Conservation (phyloP, 2,113 vertebrate genomes). For the Pagrus major region DNA sequence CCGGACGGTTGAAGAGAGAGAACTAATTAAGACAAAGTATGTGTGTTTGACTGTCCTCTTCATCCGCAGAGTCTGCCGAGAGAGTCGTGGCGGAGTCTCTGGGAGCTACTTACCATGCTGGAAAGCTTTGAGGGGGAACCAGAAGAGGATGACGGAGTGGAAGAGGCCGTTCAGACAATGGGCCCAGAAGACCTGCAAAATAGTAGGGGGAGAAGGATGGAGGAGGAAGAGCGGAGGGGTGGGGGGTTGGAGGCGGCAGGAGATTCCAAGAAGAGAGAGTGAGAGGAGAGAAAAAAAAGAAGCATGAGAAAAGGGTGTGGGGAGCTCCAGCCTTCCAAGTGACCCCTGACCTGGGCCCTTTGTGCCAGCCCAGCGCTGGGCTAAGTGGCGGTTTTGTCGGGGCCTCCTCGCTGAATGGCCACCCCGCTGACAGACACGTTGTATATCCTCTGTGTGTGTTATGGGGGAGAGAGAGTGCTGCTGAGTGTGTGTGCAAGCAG, state of each 20-base stretch:
- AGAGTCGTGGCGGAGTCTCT: conserved; percentile 58
- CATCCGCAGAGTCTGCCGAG: conserved; percentile 39
- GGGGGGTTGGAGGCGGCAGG: conserved; percentile 48
- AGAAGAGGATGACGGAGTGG: conserved; percentile 99
- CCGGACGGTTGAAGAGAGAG: conserved; percentile 70
- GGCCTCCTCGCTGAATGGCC: conserved; percentile 88
- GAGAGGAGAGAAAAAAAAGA: conserved; percentile 81
- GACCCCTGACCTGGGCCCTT: conserved; percentile 93
- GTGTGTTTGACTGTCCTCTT: conserved; percentile 70
- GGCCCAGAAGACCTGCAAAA: conserved; percentile 98
- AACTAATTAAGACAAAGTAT: conserved; percentile 80
- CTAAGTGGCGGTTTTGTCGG: conserved; percentile 94
- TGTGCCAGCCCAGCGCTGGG: conserved; percentile 89
- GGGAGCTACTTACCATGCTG: conserved; percentile 93
- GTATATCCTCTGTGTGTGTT: conserved; percentile 87
- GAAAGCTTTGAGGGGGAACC: conserved; percentile 98
- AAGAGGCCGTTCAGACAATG: conserved; percentile 99
- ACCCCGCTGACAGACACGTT: conserved; percentile 94
- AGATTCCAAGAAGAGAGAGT: conserved; percentile 69
- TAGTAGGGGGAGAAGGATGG: conserved; percentile 67
- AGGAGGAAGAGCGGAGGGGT: conserved; percentile 54
- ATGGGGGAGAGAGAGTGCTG: conserved; percentile 60
- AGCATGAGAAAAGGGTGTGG: conserved; percentile 90
- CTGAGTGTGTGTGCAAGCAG: conserved; percentile 52
- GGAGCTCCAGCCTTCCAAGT: conserved; percentile 88